These are phyloP conservation scores for Bos taurus DNA, from an alignment of 2,113 vertebrate species.

Conservation along the genomic window ARS-UCD2.0 NC_037349.1:9666001-9666500, in stretches of 20 bases:
- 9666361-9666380: neutral
- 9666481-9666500: neutral
- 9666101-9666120: neutral
- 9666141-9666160: neutral
- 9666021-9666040: neutral
- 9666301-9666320: slow-evolving; percentile 6
- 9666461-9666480: neutral
- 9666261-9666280: slow-evolving; percentile 34
- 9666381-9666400: slow-evolving; percentile 15
- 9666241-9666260: slow-evolving; percentile 21
- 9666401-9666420: neutral
- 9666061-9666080: neutral
- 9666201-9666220: neutral
- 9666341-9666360: slow-evolving; percentile 64
- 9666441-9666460: neutral
- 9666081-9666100: neutral
- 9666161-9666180: neutral
- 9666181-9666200: neutral
- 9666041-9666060: neutral
- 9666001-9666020: neutral
- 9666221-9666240: neutral
- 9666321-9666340: slow-evolving; percentile 31
- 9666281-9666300: slow-evolving; percentile 29
- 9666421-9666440: neutral
- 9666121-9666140: neutral